Conservation (phyloP, 2,113 vertebrate genomes). For the Nyctibius bracteatus region DNA sequence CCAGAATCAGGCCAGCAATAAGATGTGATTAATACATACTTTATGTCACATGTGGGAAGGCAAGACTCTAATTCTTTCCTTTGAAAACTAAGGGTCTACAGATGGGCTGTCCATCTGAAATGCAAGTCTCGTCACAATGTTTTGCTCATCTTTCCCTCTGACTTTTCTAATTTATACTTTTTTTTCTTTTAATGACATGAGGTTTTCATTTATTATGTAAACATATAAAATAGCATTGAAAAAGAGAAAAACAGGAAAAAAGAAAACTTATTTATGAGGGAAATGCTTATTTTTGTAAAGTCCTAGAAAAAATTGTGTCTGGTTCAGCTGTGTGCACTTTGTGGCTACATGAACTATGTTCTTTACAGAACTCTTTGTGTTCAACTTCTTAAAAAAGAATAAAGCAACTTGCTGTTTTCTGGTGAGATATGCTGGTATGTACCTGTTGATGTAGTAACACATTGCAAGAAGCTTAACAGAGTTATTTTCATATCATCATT, state of each 20-base stretch:
- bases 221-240: not conserved
- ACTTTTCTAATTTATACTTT: not conserved
- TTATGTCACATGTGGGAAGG: not conserved
- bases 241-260: not conserved
- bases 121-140: not conserved
- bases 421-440: not conserved
- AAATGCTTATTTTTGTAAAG: not conserved
- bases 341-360: accelerated
- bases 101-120: not conserved
- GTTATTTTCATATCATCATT: not conserved
- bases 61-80: not conserved
- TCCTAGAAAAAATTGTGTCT: not conserved
- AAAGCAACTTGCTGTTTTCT: not conserved
- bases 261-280: not conserved
- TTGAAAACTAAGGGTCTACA: not conserved
- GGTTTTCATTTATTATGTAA: not conserved
- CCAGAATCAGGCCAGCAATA: not conserved
- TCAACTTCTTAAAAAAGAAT: not conserved
- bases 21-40: not conserved
- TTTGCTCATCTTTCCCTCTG: not conserved
- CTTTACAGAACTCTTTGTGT: not conserved
- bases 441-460: not conserved
- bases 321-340: not conserved
- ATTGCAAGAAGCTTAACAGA: not conserved
- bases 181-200: not conserved